Evolutionary conservation across 2,888 invertebrate species (phyloP).

Genomic region (Oasisia sp.): DNA sequence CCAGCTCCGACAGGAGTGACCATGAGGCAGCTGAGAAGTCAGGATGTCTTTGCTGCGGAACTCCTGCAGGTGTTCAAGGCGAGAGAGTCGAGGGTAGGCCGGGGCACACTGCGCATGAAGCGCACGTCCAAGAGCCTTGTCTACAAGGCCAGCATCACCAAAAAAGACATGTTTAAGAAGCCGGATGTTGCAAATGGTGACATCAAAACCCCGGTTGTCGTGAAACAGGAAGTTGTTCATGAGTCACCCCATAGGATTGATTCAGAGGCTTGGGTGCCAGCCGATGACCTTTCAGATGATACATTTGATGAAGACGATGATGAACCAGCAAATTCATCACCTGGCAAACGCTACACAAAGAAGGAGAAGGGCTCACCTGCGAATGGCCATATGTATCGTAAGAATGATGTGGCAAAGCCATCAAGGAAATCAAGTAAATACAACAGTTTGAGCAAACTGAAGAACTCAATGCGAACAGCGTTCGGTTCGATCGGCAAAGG

Average conservation of each 20-base stretch:
- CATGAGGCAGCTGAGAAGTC: not conserved
- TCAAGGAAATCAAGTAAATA: not conserved
- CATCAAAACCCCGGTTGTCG: not conserved
- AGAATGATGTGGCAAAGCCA: not conserved
- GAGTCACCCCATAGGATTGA: not conserved
- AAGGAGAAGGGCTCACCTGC: not conserved
- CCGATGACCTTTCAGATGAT: not conserved
- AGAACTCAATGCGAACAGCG: not conserved
- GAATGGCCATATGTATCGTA: not conserved
- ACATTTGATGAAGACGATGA: not conserved
- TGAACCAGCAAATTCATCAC: not conserved
- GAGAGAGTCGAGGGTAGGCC: not conserved
- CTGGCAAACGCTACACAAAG: not conserved
- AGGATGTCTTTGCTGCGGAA: not conserved
- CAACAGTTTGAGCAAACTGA: conserved; percentile 9
- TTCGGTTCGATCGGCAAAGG: not conserved
- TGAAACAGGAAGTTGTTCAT: not conserved
- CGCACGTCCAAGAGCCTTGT: not conserved
- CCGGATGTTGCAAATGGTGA: not conserved
- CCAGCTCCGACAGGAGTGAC: not conserved
- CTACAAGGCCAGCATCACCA: not conserved
- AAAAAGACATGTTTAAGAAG: not conserved
- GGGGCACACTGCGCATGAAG: not conserved
- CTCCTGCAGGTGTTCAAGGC: not conserved
- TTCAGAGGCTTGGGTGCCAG: not conserved